A percentile compares a stretch with the other conserved stretches of the same genome.
phyloP scores from a whole-genome alignment of 2,113 vertebrate species.

The Ceyx cyanopectus region DNA sequence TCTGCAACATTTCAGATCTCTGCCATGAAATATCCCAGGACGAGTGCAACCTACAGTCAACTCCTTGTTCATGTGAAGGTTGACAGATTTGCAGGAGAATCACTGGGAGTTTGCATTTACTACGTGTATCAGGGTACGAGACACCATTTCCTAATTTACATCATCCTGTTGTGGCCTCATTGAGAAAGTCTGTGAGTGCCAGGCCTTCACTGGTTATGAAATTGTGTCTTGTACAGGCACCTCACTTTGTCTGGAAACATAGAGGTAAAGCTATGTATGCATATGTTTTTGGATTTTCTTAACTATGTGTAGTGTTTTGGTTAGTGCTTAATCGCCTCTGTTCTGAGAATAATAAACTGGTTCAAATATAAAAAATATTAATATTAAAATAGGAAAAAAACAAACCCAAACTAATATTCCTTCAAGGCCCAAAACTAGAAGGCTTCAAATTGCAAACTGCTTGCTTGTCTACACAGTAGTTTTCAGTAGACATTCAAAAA shows the following conservation, averaged over 20 bases:
- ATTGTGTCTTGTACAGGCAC: slow-evolving; percentile 2
- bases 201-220: slow-evolving; percentile 26
- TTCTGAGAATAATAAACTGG: slow-evolving; percentile 31
- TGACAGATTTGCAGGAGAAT: not conserved
- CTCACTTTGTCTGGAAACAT: slow-evolving; percentile 20
- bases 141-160: not conserved
- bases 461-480: not conserved
- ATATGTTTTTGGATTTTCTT: not conserved
- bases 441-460: not conserved
- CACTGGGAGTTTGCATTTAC: not conserved
- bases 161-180: slow-evolving; percentile 22
- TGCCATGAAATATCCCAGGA: not conserved
- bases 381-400: not conserved
- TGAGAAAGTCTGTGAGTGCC: slow-evolving; percentile 27
- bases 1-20: not conserved
- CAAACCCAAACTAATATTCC: not conserved
- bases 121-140: not conserved
- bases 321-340: not conserved
- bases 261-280: slow-evolving; percentile 18
- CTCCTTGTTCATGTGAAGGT: not conserved
- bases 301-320: not conserved
- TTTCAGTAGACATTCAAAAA: not conserved
- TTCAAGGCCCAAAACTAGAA: not conserved
- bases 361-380: not conserved
- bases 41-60: not conserved